Base-by-base conservation (phyloP, 1,140 invertebrate genomes). In the Drosophila mayri region DNA sequence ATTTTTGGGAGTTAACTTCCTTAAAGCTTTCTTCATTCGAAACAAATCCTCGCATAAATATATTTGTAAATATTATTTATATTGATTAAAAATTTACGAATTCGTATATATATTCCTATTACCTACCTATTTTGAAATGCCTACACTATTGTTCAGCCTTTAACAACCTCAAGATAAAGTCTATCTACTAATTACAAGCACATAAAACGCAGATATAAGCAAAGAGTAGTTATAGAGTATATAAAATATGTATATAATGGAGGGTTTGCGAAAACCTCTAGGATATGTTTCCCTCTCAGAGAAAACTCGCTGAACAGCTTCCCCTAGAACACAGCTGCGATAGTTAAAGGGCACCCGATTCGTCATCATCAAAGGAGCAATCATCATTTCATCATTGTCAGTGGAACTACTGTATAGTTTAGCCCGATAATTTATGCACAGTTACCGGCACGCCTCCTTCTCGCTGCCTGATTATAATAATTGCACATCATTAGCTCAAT, bases 401-500 rank as follows among this genome's bases (percentile, higher is more conserved):
- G 28, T 3, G 20, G 7, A 28, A 52, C 35, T 43, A 38, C 16
- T 50, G 38, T 49, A 49, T 41, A 50, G 50, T 35, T 47, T 37
- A 18, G 44, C 14, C 4, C 25, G 54, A 66, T 76, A 65, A 76
- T 65, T 52, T 76, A 75, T 76, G 71, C 50, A 57, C 40, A 38
- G 70, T 74, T 73, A 72, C 46, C 25, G 32, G 58, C 71, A 74
- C 70, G 71, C 71, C 70, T 32, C 40, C 50, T 43, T 28, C 60
- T 28, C 46, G 65, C 55, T 25, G 32, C n/a, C 40, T 62, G 71
- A 74, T 74, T 74, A 74, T 9, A 63, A 74, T 74, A 74, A 74
- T 74, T 74, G 70, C 70, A 74, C 70, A 37, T 70, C 71, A 55
- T 71, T 46, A 68, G 40, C n/a, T 11, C n/a, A n/a, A n/a, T n/a